Percentiles rank a stretch among this genome's conserved stretches.
These are phyloP conservation scores for Emmelina monodactyla DNA, from an alignment of 2,888 invertebrate genomes.

Conservation along the genomic window DNA sequence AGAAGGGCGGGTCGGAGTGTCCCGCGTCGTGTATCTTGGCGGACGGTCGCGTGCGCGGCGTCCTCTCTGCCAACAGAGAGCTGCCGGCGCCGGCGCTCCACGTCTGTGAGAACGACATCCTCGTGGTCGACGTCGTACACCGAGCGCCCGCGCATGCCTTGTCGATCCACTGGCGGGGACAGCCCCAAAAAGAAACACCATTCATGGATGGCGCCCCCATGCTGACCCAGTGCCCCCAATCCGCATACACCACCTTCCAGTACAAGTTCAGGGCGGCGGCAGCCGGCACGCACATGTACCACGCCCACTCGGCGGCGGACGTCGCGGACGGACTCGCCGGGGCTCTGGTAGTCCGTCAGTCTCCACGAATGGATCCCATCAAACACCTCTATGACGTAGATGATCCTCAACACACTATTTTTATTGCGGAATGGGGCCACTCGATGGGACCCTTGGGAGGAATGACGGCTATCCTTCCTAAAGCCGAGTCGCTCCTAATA, in stretches of 20 bases:
- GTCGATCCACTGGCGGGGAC: conserved; percentile 84
- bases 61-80: conserved; percentile 72
- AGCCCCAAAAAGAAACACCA: conserved; percentile 71
- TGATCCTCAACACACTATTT: conserved; percentile 71
- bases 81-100: conserved; percentile 71
- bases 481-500: conserved; percentile 65
- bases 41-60: conserved; percentile 69
- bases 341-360: conserved; percentile 73
- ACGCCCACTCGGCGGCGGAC: conserved; percentile 75
- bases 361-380: conserved; percentile 67
- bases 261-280: conserved; percentile 78
- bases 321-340: conserved; percentile 75
- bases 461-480: conserved; percentile 36
- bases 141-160: conserved; percentile 74
- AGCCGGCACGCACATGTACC: conserved; percentile 78
- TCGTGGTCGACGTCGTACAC: conserved; percentile 79
- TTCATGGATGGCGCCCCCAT: conserved; percentile 83
- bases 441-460: conserved; percentile 57
- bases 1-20: conserved; percentile 66
- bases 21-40: conserved; percentile 70
- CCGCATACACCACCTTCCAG: conserved; percentile 76
- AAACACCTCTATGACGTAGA: conserved; percentile 74
- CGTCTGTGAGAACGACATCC: conserved; percentile 78
- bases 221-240: conserved; percentile 79
- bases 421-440: conserved; percentile 76